Base-by-base conservation (phyloP, 2,113 vertebrate species). In the Ondatra zibethicus region DNA sequence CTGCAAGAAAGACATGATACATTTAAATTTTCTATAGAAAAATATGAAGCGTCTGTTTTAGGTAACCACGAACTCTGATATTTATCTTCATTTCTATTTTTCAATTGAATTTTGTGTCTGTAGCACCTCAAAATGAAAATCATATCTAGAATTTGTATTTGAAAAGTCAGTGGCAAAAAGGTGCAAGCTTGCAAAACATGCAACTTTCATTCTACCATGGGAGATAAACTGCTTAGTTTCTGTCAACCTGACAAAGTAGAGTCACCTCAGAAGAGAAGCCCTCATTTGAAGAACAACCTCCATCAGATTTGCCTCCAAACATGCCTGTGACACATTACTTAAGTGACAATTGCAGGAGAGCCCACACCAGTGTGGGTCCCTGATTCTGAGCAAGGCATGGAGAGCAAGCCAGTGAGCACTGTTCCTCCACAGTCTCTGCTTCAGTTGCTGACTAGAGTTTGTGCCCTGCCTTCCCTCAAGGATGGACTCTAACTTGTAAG, bases 71-170 rank as follows among this genome's bases (percentile, higher is more conserved):
- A 82, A 87, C 23, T 90, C n/a, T 29, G 73, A 39, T 82, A 66
- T 31, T 80, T 90, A 80, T 73, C 12, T 88, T 86, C 87, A 91
- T 77, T 93, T 93, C 39, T 52, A 85, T 63, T 89, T 97, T 89
- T 39, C 92, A 89, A 85, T 77, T 87, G 50, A 4, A 1, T 29
- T 88, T 89, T 78, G 13, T 89, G 63, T 10, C 7, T 95, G 68
- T 89, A 36, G 7, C 16, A 89, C 90, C 42, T 78, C 68, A 92
- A 29, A 7, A 87, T 93, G 42, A 77, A 82, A 27, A 72, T 23
- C n/a, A 36, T 68, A 80, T 82, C 25, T 92, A 63, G 45, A 94
- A 73, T 45, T 84, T 66, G 68, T 12, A 1, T 94, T 95, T 75
- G 68, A 96, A 96, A 50, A 92, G 61, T 91, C 91, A 96, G 88